These are phyloP conservation scores for Botrylloides violaceus DNA, from an alignment of 23 tunicate species.

Conservation along the genomic window DNA sequence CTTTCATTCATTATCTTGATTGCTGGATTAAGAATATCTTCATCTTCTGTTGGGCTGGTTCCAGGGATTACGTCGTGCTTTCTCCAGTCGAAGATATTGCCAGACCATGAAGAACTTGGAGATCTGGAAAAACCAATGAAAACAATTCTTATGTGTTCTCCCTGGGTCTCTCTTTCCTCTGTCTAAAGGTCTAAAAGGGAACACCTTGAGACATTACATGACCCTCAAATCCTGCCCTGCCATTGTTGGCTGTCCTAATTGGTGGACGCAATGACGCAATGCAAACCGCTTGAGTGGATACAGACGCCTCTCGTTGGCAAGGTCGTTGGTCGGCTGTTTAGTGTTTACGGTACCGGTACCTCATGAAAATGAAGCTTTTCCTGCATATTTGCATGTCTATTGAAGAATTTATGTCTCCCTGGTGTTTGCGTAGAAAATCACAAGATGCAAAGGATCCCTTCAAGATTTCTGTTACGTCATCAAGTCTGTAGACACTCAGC, in stretches of 20 bases:
- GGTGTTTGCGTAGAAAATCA: constrained; percentile 12
- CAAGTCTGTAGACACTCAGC: not conserved
- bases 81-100: constrained; percentile 18
- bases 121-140: constrained; percentile 24
- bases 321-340: too few relatives aligned
- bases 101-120: constrained; percentile 30
- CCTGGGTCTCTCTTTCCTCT: too few relatives aligned
- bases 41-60: constrained; percentile 5
- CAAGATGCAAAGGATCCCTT: constrained; percentile 8
- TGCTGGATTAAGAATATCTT: not conserved
- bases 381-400: constrained; percentile 36
- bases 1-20: constrained; percentile 2
- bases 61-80: not conserved
- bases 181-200: too few relatives aligned
- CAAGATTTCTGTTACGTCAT: constrained; percentile 12
- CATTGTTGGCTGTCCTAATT: too few relatives aligned
- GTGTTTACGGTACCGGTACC: constrained; percentile 2
- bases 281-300: too few relatives aligned
- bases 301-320: too few relatives aligned
- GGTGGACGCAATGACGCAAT: too few relatives aligned
- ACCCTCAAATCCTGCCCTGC: too few relatives aligned
- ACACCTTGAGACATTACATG: too few relatives aligned
- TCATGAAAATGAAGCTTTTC: constrained; percentile 8
- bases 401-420: constrained; percentile 19
- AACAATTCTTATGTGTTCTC: too few relatives aligned